Percentiles rank a stretch among this genome's conserved stretches.
Evolutionary conservation across 2,113 vertebrate genomes (phyloP).

Genomic region (Vulpes lagopus): DNA sequence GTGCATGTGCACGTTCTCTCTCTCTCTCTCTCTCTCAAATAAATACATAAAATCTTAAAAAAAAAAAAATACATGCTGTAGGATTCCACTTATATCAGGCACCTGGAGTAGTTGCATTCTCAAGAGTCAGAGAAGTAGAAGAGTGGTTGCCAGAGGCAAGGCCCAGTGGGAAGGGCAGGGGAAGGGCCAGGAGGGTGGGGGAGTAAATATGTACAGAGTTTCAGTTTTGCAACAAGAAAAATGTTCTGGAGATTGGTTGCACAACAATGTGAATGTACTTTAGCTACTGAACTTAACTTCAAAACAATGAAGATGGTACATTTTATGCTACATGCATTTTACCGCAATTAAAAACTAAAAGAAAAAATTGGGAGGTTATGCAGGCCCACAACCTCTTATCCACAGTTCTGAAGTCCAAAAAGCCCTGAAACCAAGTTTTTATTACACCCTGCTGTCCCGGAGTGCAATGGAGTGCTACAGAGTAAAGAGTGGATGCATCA

Average conservation of each 20-base stretch:
- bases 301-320: neutral
- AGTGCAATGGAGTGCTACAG: neutral
- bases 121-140: neutral
- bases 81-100: neutral
- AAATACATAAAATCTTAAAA: no score
- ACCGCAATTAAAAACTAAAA: neutral
- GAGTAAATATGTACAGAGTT: neutral
- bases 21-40: no score
- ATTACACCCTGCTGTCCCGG: neutral
- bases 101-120: neutral
- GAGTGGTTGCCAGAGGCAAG: neutral
- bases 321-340: neutral
- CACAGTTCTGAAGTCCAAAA: neutral
- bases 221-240: neutral
- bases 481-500: neutral
- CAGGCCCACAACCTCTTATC: neutral
- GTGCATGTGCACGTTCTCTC: no score
- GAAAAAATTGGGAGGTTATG: neutral
- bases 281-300: neutral
- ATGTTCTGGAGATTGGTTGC: neutral
- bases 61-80: neutral
- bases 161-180: neutral
- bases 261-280: neutral
- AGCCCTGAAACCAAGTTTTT: neutral
- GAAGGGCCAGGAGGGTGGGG: rapidly evolving